Evolutionary conservation across 1,140 invertebrate genomes (phyloP).

Genomic region (Philotrypesis tridentata): DNA sequence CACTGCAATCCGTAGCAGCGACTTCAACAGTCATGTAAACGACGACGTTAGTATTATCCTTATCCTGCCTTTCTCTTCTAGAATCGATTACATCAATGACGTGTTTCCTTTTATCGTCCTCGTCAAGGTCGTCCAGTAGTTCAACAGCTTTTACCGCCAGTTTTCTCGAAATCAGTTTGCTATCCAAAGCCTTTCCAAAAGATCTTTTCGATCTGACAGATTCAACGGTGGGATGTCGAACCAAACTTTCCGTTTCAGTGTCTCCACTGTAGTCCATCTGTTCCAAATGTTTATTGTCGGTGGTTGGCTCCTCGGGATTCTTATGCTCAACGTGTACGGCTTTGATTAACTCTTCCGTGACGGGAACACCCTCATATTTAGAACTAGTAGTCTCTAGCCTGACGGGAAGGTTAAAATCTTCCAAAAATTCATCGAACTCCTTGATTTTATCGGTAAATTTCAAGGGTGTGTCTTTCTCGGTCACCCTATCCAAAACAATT

Average conservation of each 20-base stretch:
- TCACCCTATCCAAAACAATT: slow-evolving; percentile 44
- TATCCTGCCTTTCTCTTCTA: slow-evolving; percentile 53
- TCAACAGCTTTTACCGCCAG: slow-evolving; percentile 68
- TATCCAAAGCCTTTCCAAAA: slow-evolving; percentile 48
- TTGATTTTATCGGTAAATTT: slow-evolving; percentile 64
- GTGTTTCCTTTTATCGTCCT: slow-evolving; percentile 67
- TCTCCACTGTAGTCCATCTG: neutral
- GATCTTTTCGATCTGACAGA: slow-evolving; percentile 40
- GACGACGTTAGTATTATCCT: slow-evolving; percentile 30
- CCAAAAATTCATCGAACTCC: slow-evolving; percentile 69
- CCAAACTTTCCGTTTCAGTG: neutral
- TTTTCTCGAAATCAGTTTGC: slow-evolving; percentile 57
- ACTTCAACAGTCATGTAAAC: slow-evolving; percentile 41
- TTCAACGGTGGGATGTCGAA: neutral
- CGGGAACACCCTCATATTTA: slow-evolving; percentile 42
- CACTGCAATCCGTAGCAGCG: slow-evolving; percentile 36
- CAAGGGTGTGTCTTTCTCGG: slow-evolving; percentile 43
- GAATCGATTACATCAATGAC: slow-evolving; percentile 64
- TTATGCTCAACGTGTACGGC: slow-evolving; percentile 4
- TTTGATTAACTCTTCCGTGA: slow-evolving; percentile 13
- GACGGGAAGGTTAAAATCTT: slow-evolving; percentile 64
- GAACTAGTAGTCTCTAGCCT: slow-evolving; percentile 48
- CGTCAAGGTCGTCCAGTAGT: slow-evolving; percentile 67
- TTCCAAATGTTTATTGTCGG: slow-evolving; percentile 44
- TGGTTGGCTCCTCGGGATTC: slow-evolving; percentile 42